Percentiles rank a stretch among this genome's conserved stretches.
Evolutionary conservation across 2,888 invertebrate genomes (phyloP).

Genomic region (Cheilosia impressa): DNA sequence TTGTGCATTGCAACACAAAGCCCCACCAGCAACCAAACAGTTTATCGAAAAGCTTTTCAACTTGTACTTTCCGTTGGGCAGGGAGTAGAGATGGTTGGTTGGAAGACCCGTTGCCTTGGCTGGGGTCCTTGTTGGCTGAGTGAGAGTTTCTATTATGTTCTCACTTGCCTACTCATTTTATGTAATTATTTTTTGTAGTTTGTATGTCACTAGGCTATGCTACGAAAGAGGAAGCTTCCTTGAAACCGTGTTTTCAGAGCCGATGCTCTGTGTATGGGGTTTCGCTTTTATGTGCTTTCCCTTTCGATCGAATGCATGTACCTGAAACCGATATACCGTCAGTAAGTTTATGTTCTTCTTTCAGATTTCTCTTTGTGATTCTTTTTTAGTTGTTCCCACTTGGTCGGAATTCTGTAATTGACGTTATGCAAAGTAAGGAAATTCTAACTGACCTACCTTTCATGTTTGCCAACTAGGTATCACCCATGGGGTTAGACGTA

Average conservation of each 20-base stretch:
- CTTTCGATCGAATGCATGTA: conserved; percentile 29
- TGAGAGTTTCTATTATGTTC: conserved; percentile 36
- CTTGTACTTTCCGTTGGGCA: conserved; percentile 25
- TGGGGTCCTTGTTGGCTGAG: conserved; percentile 40
- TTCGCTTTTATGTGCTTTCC: conserved; percentile 27
- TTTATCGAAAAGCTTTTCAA: conserved; percentile 57
- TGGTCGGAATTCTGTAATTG: not conserved
- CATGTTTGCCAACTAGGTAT: not conserved
- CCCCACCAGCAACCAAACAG: conserved; percentile 26
- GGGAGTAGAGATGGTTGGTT: conserved; percentile 6
- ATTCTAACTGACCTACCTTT: conserved; percentile 28
- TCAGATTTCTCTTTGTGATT: not conserved
- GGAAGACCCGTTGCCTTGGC: conserved; percentile 30
- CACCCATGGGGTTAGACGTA: not conserved
- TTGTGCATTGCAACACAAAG: conserved; percentile 29
- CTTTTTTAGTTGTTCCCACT: not conserved
- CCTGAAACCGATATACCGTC: not conserved
- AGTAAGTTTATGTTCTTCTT: conserved; percentile 1
- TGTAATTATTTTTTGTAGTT: conserved; percentile 45
- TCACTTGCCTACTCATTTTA: conserved; percentile 16
- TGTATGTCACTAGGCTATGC: conserved; percentile 55
- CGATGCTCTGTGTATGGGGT: not conserved
- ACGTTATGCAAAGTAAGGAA: conserved; percentile 5
- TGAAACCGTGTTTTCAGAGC: conserved; percentile 20
- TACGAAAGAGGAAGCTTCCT: conserved; percentile 37